Evolutionary conservation across 2,113 vertebrate genomes (phyloP), one percentile per base, ranked within the genome.

Genomic region (Theristicus caerulescens): DNA sequence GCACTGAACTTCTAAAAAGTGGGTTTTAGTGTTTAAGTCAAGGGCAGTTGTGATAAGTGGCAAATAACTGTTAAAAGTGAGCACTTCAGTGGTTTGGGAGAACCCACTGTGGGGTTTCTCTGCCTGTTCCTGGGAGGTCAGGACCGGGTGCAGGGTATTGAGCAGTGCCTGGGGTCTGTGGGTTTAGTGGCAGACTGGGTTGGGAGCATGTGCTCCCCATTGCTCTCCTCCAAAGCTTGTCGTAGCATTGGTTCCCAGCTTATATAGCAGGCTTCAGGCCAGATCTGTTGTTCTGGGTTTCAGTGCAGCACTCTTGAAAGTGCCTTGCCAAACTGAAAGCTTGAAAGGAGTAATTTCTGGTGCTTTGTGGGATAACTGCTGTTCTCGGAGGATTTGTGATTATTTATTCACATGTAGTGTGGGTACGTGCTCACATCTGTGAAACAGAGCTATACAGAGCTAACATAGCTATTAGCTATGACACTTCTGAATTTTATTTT

Each of bases 291-390:
- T 81, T 92, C 64, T 83, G 67, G 12, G 31, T 88, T 95, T 90
- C 49, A 42, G 0, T 62, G 29, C 2, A 6, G 36, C 21, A 12
- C 59, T 93, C 51, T 31, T 90, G 82, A 92, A 96, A 82, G 82
- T 55, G 46, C 15, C 16, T 66, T 86, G 77, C 42, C 11, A 86
- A 34, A 78, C 19, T 77, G 82, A 96, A 95, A 96, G 40, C 51
- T 32, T 55, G 46, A 92, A 77, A 90, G 17, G 34, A 92, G 85
- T 90, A 73, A 83, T 90, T 95, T 94, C 8, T 22, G 42, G 4
- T 38, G 24, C 26, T 88, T 58, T 61, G 81, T 92, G 90, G 79
- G 79, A 49, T 92, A 97, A 91, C 93, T 93, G 85, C 74, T 83
- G 42, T 62, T 93, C 76, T 95, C 46, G 0, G 82, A 88, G 79